phyloP scores from a whole-genome alignment of 2,113 vertebrate genomes.

The Electrona antarctica region DNA sequence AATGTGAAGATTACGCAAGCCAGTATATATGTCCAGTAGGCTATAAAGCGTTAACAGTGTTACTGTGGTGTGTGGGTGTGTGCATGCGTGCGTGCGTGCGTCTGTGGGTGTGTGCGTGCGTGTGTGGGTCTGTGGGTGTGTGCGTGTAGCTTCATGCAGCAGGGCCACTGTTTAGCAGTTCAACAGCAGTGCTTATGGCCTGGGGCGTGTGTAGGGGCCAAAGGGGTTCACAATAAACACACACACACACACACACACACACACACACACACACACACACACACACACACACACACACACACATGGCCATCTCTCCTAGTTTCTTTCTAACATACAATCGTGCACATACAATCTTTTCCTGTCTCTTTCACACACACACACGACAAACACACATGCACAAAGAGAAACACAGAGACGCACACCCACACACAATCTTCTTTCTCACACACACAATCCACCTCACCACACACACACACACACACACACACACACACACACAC shows the following conservation, averaged over 20 bases:
- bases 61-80: neutral
- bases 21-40: slow-evolving; percentile 13
- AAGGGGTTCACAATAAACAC: slow-evolving; percentile 71
- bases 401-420: too few species aligned
- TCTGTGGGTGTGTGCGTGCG: slow-evolving; percentile 22
- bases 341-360: too few species aligned
- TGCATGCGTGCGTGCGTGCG: slow-evolving; percentile 11
- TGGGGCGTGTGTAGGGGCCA: slow-evolving; percentile 68
- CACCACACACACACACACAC: slow-evolving; percentile 30
- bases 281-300: slow-evolving; percentile 32
- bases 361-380: too few species aligned
- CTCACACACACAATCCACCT: too few species aligned
- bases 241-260: slow-evolving; percentile 43
- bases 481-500: slow-evolving; percentile 19
- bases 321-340: too few species aligned
- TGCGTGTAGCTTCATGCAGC: slow-evolving; percentile 59
- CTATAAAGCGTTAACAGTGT: slow-evolving; percentile 35
- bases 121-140: neutral
- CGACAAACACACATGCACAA: too few species aligned
- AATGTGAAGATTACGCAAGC: neutral
- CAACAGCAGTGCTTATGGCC: slow-evolving; percentile 72
- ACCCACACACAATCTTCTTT: too few species aligned
- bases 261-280: slow-evolving; percentile 21
- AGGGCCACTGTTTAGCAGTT: slow-evolving; percentile 76
- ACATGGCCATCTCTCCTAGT: neutral